Conservation (phyloP, 2,797 vertebrate genomes). For the Hydrophis major region DNA sequence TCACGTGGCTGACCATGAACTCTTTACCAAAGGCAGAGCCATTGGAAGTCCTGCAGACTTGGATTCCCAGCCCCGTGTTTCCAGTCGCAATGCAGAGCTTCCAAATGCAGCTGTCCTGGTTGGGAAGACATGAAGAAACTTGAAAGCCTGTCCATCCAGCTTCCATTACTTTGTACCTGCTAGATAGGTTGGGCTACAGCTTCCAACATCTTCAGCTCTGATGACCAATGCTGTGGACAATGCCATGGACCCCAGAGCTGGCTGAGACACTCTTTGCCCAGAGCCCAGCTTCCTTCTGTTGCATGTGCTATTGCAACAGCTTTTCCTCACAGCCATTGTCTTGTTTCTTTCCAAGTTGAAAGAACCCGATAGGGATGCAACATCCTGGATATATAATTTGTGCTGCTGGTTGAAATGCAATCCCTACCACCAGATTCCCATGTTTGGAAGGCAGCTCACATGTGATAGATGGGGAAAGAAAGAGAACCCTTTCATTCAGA, state of each 20-base stretch:
- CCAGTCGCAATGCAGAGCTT: conserved; percentile 76
- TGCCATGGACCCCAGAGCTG: background rate
- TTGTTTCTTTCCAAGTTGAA: background rate
- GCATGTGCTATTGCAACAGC: background rate
- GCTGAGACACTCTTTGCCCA: background rate
- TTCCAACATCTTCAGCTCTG: background rate
- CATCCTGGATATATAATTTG: conserved; percentile 15
- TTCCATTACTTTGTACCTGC: background rate
- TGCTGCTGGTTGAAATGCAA: conserved; percentile 3
- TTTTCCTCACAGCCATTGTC: conserved; percentile 17
- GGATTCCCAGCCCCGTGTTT: conserved; percentile 66
- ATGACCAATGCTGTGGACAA: background rate
- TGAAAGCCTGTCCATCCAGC: background rate
- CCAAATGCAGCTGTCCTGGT: conserved; percentile 82
- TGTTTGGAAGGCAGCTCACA: background rate
- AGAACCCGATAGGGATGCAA: background rate
- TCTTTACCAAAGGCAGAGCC: conserved; percentile 60
- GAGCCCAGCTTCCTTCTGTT: background rate
- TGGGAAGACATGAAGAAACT: conserved; percentile 47
- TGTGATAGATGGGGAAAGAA: rapidly evolving
- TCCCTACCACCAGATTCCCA: background rate
- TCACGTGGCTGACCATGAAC: conserved; percentile 50
- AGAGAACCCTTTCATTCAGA: background rate
- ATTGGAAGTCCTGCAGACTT: conserved; percentile 62
- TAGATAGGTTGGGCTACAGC: background rate